Evolutionary conservation across 2,888 invertebrate species (phyloP).

Genomic region (Cosmorhoe ocellata): DNA sequence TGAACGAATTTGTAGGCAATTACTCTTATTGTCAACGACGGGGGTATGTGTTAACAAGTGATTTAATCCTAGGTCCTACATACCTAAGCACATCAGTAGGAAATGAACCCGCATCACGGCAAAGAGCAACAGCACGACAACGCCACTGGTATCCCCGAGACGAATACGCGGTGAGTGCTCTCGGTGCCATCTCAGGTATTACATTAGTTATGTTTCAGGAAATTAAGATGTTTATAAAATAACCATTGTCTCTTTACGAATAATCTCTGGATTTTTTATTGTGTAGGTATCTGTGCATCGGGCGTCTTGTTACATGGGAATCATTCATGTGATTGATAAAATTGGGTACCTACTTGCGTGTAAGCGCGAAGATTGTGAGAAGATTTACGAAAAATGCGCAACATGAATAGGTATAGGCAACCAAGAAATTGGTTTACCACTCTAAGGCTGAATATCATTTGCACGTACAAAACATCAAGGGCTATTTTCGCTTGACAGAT

Average conservation of each 20-base stretch:
- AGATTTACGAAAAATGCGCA: too few relatives aligned
- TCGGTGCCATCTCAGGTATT: neutral
- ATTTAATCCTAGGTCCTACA: neutral
- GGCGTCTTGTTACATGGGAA: constrained; percentile 7
- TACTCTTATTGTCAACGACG: too few relatives aligned
- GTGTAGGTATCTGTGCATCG: neutral
- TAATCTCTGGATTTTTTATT: neutral
- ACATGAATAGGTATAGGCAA: too few relatives aligned
- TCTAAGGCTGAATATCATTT: too few relatives aligned
- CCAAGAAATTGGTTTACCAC: too few relatives aligned
- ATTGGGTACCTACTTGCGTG: too few relatives aligned
- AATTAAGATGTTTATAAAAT: constrained; percentile 23
- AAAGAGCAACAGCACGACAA: neutral
- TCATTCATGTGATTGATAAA: neutral
- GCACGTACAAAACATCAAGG: too few relatives aligned
- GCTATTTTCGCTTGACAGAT: too few relatives aligned
- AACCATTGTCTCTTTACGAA: constrained; percentile 12
- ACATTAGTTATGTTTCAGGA: neutral
- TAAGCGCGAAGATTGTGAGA: too few relatives aligned
- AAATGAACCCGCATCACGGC: constrained; percentile 11
- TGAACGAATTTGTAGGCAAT: too few relatives aligned
- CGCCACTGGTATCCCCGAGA: constrained; percentile 3
- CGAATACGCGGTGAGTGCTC: neutral
- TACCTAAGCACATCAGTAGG: constrained; percentile 15
- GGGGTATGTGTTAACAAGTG: too few relatives aligned